A percentile compares a stretch with the other conserved stretches of the same genome.
Evolutionary conservation across 2,888 invertebrate species (phyloP).

Genomic region (Ptilodon capucinus): DNA sequence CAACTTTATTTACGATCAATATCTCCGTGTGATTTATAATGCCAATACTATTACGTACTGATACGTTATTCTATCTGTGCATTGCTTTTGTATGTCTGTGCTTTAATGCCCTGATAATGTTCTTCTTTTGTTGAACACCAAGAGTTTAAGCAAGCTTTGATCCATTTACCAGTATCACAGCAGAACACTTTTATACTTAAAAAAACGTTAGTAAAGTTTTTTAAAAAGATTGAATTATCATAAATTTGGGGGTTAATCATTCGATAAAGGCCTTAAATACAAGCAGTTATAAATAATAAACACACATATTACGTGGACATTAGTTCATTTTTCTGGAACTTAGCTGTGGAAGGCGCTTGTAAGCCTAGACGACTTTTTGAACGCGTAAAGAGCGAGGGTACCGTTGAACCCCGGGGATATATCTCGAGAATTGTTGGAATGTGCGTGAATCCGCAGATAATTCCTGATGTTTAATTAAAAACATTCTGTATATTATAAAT

Average conservation of each 20-base stretch:
- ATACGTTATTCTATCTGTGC: slow-evolving; percentile 39
- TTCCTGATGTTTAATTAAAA: slow-evolving; percentile 14
- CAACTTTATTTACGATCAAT: slow-evolving; percentile 71
- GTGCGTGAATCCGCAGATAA: slow-evolving; percentile 8
- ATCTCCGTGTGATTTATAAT: slow-evolving; percentile 66
- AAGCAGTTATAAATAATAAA: too few species aligned
- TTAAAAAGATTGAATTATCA: too few species aligned
- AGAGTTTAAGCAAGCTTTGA: too few species aligned
- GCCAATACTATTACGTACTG: slow-evolving; percentile 62
- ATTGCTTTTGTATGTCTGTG: slow-evolving; percentile 42
- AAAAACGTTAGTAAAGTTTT: too few species aligned
- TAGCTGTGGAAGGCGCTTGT: slow-evolving; percentile 15
- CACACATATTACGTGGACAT: too few species aligned
- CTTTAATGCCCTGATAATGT: too few species aligned
- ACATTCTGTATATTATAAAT: slow-evolving; percentile 16
- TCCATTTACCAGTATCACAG: too few species aligned
- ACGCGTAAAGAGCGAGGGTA: slow-evolving; percentile 12
- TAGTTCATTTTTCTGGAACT: too few species aligned
- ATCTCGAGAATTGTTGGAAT: slow-evolving; percentile 22
- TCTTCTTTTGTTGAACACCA: too few species aligned
- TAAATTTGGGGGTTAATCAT: too few species aligned
- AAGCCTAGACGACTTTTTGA: slow-evolving; percentile 27
- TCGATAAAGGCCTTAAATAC: too few species aligned
- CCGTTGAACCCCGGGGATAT: slow-evolving; percentile 27
- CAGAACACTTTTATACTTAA: too few species aligned